Base-by-base conservation (phyloP, 2,888 invertebrate genomes). In the Plutella xylostella region DNA sequence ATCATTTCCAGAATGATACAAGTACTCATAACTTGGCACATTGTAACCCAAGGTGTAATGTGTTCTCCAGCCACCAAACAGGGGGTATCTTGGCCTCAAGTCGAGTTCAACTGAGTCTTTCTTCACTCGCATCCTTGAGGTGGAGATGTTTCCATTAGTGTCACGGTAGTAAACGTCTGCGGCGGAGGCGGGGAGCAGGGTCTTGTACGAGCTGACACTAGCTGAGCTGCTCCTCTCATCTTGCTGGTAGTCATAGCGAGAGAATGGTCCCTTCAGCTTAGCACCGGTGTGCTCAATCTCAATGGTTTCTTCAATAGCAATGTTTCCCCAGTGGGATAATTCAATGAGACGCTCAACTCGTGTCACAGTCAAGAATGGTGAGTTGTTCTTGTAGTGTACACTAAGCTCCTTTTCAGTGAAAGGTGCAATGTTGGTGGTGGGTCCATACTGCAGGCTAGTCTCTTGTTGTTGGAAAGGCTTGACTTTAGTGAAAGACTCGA, bases 11-110 rank as follows among this genome's bases (percentile, higher is more conserved):
- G 88, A 86, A 55, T 92, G 91, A 69, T 88, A 97, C 21, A 99
- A 85, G 74, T 98, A 98, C 66, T 98, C 97, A 67, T 97, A 97
- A 55, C 97, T 96, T 3, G 99, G 98, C 0, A 99, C 92, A 80
- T 97, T 98, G 84, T 98, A 97, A 3, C 99, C 99, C 39, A 99
- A 86, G 34, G 92, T 92, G 74, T 99, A 99, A 57, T 96, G 94
- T 7, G 97, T 98, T 72, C 94, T 95, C 99, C 99, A 99, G 12
- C 99, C 99, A 45, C 99, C 99, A 72, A 98, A 99, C 4, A 99
- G 85, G 3, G 99, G 99, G 73, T 98, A 99, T 58, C 99, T 87
- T 0, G 98, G 99, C 42, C 96, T 87, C n/a, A 99, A 85, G 62
- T 98, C 98, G 3, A 99, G 78, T 63, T 99, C 98, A 6, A 98